Base-by-base conservation (phyloP, 2,113 vertebrate species). In the Collichthys lucidus region DNA sequence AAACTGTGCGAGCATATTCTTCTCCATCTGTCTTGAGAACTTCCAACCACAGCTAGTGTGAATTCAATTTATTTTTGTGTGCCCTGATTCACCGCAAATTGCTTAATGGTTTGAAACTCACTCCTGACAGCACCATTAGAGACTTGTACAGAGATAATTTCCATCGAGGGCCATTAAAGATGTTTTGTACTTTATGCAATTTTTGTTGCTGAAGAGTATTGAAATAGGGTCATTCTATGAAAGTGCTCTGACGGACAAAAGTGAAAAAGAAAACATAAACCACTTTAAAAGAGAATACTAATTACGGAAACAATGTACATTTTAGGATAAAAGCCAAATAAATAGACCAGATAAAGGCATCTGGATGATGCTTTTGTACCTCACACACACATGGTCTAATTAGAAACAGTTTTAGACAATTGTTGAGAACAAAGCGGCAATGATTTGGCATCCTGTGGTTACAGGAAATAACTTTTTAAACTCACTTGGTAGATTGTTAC, bases 41-140 rank as follows among this genome's bases (percentile, higher is more conserved):
- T 82, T 89, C 80, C 82, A 74, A 73, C 79, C 71, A 72, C 87
- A 86, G 85, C 78, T 75, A 84, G 77, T 81, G 89, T 86, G 57
- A 88, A 91, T 89, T 86, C 79, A 89, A 87, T 92, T 92, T 89
- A 91, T 92, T 91, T 94, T 57, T 63, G 72, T 88, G 76, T 86
- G 86, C 84, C 84, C 87, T 79, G 80, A 92, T 91, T 94, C 87
- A 69, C 87, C 71, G 61, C 90, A 92, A 91, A 94, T 94, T 93
- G 88, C 89, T 90, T 90, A 94, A 94, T 91, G 89, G 88, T 86
- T 92, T 88, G 89, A 93, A 92, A 80, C 86, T 85, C 81, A 83
- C 84, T 91, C 89, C 84, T 91, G 88, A 93, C 90, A 92, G 85
- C 84, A 85, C 52, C 92, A 89, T 87, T 90, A 92, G 79, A 90